Evolutionary conservation across 2,113 vertebrate species (phyloP).

Genomic region (Thinocorus orbignyianus): DNA sequence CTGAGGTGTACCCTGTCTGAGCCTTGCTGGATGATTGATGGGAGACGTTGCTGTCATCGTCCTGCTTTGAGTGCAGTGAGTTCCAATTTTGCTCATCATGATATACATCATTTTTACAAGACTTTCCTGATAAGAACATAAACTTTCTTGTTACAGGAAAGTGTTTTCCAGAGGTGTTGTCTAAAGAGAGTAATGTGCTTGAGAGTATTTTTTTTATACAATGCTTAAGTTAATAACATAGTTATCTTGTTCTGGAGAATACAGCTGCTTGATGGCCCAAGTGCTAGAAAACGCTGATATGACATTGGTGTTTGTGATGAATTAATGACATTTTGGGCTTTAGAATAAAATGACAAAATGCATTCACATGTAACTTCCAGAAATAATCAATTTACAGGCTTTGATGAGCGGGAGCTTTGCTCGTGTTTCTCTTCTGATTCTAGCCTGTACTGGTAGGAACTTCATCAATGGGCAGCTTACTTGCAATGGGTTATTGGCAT

Average conservation of each 20-base stretch:
- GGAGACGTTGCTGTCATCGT: neutral
- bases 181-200: rapidly evolving
- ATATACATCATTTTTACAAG: neutral
- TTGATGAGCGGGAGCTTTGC: neutral
- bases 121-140: rapidly evolving
- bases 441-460: neutral
- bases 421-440: neutral
- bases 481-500: neutral
- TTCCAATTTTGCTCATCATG: neutral
- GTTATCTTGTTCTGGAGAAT: neutral
- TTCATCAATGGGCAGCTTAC: neutral
- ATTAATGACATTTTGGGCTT: neutral
- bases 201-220: neutral
- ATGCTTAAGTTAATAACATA: rapidly evolving
- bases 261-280: neutral
- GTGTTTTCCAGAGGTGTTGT: neutral
- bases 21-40: neutral
- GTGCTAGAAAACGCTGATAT: neutral
- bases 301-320: neutral
- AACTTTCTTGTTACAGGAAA: neutral
- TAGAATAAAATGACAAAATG: neutral
- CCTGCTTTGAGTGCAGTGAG: neutral
- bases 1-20: rapidly evolving
- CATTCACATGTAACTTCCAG: neutral
- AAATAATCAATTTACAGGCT: neutral